Conservation (phyloP, 1,140 invertebrate genomes). For the Panulirus ornatus region DNA sequence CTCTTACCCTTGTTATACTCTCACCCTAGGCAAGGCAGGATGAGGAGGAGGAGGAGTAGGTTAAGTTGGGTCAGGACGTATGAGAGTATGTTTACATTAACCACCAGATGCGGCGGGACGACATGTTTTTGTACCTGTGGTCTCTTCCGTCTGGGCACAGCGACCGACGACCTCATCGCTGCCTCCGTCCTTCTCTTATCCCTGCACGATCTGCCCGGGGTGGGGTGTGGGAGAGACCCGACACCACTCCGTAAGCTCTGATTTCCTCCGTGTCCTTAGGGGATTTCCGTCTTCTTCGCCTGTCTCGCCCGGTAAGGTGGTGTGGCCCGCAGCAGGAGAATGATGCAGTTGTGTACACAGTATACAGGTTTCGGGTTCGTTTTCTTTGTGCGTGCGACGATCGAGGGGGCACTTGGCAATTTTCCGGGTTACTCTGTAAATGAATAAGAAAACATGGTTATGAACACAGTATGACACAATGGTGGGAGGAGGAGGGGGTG, state of each 20-base stretch:
- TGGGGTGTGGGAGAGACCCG: not conserved
- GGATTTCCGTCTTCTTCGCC: not conserved
- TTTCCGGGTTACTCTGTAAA: conserved; percentile 43
- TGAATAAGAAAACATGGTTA: conserved; percentile 24
- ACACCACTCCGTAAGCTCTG: not conserved
- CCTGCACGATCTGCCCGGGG: not conserved
- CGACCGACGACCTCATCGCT: conserved; percentile 10
- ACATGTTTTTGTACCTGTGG: conserved; percentile 11
- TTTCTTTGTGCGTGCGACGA: not conserved
- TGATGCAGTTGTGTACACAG: conserved; percentile 15
- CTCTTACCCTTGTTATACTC: too few species aligned
- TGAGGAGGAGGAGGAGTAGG: too few species aligned
- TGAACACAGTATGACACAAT: not conserved
- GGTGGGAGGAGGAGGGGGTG: too few species aligned
- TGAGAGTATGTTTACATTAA: too few species aligned
- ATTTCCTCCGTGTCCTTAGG: not conserved
- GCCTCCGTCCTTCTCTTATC: not conserved
- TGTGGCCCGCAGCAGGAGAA: conserved; percentile 5
- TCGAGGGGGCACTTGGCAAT: conserved; percentile 6
- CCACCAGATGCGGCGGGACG: too few species aligned
- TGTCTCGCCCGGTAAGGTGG: not conserved
- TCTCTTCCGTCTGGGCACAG: conserved; percentile 13
- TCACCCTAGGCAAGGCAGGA: too few species aligned
- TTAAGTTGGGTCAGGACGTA: too few species aligned
- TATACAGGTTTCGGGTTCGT: not conserved